These are phyloP conservation scores for Drosophila birchii DNA, from an alignment of 2,888 invertebrate genomes.

Conservation along the genomic window DNA sequence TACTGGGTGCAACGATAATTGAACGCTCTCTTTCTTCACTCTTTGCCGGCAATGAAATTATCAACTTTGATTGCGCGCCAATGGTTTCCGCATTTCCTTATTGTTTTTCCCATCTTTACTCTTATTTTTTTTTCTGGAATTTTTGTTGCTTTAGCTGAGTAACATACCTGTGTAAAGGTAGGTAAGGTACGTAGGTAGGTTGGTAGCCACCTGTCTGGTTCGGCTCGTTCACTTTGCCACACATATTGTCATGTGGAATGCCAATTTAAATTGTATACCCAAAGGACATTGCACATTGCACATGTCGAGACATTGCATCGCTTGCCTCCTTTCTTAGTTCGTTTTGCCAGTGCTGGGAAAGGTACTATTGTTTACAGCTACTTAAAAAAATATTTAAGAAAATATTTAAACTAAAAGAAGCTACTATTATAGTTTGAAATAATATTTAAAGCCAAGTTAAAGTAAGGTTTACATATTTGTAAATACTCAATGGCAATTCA, in stretches of 20 bases:
- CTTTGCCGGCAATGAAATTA: conserved; percentile 31
- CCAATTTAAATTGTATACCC: conserved; percentile 79
- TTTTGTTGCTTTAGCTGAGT: not conserved
- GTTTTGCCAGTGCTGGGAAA: conserved; percentile 6
- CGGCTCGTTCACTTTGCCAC: conserved; percentile 40
- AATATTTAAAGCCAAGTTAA: not conserved
- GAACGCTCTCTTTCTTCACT: conserved; percentile 17
- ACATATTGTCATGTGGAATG: conserved; percentile 73
- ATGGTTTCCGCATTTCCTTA: conserved; percentile 13
- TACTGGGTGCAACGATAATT: conserved; percentile 35
- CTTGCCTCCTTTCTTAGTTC: conserved; percentile 7
- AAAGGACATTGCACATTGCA: conserved; percentile 68
- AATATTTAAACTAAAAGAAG: not conserved
- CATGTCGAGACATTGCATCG: conserved; percentile 50
- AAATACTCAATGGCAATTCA: too few relatives aligned
- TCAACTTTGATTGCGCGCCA: conserved; percentile 37
- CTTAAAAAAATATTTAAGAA: not conserved
- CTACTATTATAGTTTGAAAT: not conserved
- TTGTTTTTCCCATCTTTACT: conserved; percentile 3
- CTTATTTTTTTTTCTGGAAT: not conserved
- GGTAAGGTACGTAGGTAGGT: not conserved
- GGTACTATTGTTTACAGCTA: not conserved
- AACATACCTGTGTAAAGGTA: not conserved
- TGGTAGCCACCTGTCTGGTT: conserved; percentile 38
- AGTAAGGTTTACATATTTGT: not conserved